Conservation (phyloP, 2,113 vertebrate genomes). For the Actenoides hombroni region DNA sequence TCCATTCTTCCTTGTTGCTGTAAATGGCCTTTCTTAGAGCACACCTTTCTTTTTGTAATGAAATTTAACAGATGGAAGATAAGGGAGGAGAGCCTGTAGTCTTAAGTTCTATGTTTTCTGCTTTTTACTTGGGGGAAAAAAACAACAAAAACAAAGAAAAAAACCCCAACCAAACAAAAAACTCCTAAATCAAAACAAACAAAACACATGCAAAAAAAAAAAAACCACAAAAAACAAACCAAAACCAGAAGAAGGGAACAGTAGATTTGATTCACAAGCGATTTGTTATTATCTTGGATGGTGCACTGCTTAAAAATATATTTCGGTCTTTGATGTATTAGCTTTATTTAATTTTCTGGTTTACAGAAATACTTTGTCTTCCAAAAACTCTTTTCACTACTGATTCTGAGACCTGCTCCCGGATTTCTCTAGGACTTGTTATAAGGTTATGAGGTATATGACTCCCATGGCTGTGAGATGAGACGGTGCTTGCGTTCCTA, state of each 20-base stretch:
- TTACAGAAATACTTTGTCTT: not conserved
- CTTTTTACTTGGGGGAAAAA: not conserved
- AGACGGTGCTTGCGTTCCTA: not conserved
- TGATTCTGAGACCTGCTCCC: not conserved
- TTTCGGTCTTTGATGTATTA: not conserved
- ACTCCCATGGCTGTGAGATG: not conserved
- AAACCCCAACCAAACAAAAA: no score
- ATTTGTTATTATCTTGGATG: not conserved
- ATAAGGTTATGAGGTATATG: not conserved
- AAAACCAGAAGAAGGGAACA: rapidly evolving
- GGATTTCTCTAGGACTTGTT: not conserved
- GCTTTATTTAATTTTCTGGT: not conserved
- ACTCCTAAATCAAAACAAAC: no score
- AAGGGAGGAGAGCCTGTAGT: not conserved
- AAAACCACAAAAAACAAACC: not conserved
- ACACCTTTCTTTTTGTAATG: not conserved
- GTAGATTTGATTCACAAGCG: not conserved
- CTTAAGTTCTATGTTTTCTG: not conserved
- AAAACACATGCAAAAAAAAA: no score
- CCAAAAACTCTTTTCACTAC: not conserved
- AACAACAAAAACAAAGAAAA: no score
- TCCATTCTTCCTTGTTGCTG: not conserved
- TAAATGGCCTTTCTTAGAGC: not conserved
- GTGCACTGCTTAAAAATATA: not conserved
- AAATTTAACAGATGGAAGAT: not conserved